These are phyloP conservation scores for Agriopis marginaria DNA, from an alignment of 2,888 invertebrate species.

Conservation along the genomic window DNA sequence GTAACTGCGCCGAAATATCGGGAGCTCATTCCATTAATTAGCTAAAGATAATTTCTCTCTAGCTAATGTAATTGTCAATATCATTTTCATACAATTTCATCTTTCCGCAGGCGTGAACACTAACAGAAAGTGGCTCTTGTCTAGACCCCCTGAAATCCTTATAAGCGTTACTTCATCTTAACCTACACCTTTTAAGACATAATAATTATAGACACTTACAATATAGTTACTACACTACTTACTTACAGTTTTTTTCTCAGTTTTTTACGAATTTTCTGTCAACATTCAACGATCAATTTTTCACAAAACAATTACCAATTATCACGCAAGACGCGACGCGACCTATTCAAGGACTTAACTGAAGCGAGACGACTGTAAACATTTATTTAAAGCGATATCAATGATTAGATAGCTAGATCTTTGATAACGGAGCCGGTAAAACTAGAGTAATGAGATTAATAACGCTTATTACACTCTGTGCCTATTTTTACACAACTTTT, in stretches of 20 bases:
- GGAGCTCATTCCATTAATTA: no score
- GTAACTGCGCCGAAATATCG: no score
- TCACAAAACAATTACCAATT: not conserved
- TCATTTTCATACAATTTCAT: no score
- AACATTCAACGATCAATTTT: not conserved
- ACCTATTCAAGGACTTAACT: slow-evolving; percentile 8
- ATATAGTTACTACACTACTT: not conserved
- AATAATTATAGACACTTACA: not conserved
- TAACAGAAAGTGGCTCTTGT: no score
- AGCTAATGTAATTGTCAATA: no score
- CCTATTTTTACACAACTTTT: no score
- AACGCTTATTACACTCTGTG: not conserved
- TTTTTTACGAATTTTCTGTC: not conserved
- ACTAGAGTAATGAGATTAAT: slow-evolving; percentile 8
- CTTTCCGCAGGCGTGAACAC: no score
- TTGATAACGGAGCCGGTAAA: slow-evolving; percentile 9
- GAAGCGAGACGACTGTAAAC: slow-evolving; percentile 20
- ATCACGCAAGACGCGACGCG: slow-evolving; percentile 3
- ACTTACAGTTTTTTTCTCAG: no score
- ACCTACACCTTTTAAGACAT: no score
- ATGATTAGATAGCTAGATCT: slow-evolving; percentile 29
- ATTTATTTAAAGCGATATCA: slow-evolving; percentile 26
- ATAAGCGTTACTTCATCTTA: no score
- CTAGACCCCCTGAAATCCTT: no score
- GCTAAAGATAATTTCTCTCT: no score